Percentiles rank a stretch among this genome's conserved stretches.
phyloP scores from a whole-genome alignment of 2,797 vertebrate species.

The Mastacembelus armatus region DNA sequence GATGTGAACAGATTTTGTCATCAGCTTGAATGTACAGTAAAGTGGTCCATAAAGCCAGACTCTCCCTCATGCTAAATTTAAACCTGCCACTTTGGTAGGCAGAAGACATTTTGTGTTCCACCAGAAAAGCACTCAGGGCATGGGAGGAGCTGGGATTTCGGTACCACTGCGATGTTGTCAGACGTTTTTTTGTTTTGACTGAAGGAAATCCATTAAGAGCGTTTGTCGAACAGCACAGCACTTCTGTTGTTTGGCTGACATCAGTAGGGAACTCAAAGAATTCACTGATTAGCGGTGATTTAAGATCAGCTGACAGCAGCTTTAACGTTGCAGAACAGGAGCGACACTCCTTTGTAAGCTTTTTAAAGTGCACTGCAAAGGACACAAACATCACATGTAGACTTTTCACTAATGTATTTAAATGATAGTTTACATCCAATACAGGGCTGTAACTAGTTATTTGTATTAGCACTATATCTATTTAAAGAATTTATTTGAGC shows the following conservation, averaged over 20 bases:
- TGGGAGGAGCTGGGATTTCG: constrained; percentile 57
- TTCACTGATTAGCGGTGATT: constrained; percentile 63
- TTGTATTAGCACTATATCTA: background rate
- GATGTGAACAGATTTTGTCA: constrained; percentile 64
- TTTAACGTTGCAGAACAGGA: constrained; percentile 23
- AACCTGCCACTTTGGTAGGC: constrained; percentile 69
- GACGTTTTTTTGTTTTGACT: constrained; percentile 30
- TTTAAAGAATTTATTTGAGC: too few relatives aligned
- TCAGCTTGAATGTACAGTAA: constrained; percentile 62
- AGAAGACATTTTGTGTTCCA: constrained; percentile 53
- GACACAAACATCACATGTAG: constrained; percentile 3
- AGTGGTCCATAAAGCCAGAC: constrained; percentile 63
- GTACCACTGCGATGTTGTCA: constrained; percentile 53
- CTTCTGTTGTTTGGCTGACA: constrained; percentile 70
- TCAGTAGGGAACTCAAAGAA: constrained; percentile 59
- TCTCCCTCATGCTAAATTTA: constrained; percentile 72
- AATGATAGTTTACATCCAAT: background rate
- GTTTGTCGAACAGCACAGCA: constrained; percentile 69
- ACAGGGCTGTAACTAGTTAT: background rate
- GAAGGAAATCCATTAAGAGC: constrained; percentile 74
- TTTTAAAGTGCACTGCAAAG: constrained; percentile 28
- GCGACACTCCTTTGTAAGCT: constrained; percentile 11
- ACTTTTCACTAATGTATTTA: background rate
- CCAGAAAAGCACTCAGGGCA: constrained; percentile 74
- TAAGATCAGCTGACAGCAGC: constrained; percentile 54